Base-by-base conservation (phyloP, 2,888 invertebrate species). In the Druceiella hillmani region DNA sequence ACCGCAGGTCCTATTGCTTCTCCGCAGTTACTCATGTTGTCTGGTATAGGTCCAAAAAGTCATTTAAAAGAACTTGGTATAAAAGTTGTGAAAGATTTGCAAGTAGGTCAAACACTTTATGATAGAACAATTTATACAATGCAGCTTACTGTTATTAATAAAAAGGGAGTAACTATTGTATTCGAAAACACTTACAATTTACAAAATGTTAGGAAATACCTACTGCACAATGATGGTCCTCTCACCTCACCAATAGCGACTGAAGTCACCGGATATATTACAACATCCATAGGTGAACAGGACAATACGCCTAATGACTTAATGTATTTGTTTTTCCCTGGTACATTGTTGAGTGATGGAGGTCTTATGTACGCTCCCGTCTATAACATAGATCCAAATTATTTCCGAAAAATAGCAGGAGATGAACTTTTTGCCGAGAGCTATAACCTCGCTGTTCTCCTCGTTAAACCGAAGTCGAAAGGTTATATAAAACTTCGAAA, bases 121-220 rank as follows among this genome's bases (percentile, higher is more conserved):
- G 91, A 92, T 55, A 79, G 79, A 47, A 91, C 91, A 57, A 86
- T 91, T 1, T 89, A 89, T 0, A 64, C 90, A 2, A 90, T 90
- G 2, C 90, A 90, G 0, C 61, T 90, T 2, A 89, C 89, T 3
- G 91, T 90, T 54, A 66, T 88, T 2, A 74, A 91, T 0, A 82
- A 90, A 57, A 82, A 87, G 27, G 87, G 89, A 0, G 71, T 90
- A 2, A 83, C 85, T 0, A 81, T 89, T 43, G 87, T 80, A 34
- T 83, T 83, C 49, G 75, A 76, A 32, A 78, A 89, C 30, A 87
- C 84, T 52, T 87, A 88, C 59, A 83, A 81, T 0, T 66, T 87
- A 28, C 72, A 81, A 2, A 87, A 87, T 0, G 81, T 83, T 14
- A 73, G 88, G 74, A 87, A 90, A 53, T 90, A 90, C 56, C 81